phyloP scores from a whole-genome alignment of 2,113 vertebrate genomes.

The Nibea coibor region DNA sequence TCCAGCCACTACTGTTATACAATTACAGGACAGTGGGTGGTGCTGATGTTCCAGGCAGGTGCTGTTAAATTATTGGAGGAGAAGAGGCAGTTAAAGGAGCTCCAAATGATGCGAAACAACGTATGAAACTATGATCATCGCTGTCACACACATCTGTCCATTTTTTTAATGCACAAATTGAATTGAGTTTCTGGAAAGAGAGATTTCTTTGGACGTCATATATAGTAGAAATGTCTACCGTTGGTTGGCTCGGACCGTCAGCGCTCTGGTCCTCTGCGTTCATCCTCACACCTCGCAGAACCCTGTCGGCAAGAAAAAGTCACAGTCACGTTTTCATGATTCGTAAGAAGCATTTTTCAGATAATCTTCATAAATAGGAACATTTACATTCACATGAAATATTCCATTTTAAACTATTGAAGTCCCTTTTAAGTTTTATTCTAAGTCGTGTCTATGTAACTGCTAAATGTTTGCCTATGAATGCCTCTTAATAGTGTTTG shows the following conservation, averaged over 20 bases:
- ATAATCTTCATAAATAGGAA: not conserved
- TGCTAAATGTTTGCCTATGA: not conserved
- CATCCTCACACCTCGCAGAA: not conserved
- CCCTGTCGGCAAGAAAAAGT: not conserved
- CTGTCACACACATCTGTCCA: too few relatives aligned
- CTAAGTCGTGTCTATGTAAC: not conserved
- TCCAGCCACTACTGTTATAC: too few relatives aligned
- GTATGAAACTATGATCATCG: too few relatives aligned
- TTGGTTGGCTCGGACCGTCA: accelerated
- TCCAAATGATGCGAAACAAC: too few relatives aligned
- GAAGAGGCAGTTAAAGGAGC: too few relatives aligned
- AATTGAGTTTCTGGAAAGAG: too few relatives aligned
- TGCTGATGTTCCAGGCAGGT: too few relatives aligned
- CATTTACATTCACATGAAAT: not conserved
- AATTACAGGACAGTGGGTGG: too few relatives aligned
- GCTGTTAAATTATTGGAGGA: too few relatives aligned
- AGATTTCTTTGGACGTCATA: not conserved
- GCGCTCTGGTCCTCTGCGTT: not conserved
- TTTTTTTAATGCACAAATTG: too few relatives aligned
- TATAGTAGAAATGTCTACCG: not conserved
- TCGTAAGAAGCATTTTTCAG: not conserved
- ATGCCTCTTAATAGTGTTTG: too few relatives aligned
- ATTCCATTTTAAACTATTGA: not conserved
- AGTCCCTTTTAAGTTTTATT: not conserved
- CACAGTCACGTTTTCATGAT: not conserved